Conservation (phyloP, 1,140 invertebrate genomes). For the Acromyrmex echinatior region DNA sequence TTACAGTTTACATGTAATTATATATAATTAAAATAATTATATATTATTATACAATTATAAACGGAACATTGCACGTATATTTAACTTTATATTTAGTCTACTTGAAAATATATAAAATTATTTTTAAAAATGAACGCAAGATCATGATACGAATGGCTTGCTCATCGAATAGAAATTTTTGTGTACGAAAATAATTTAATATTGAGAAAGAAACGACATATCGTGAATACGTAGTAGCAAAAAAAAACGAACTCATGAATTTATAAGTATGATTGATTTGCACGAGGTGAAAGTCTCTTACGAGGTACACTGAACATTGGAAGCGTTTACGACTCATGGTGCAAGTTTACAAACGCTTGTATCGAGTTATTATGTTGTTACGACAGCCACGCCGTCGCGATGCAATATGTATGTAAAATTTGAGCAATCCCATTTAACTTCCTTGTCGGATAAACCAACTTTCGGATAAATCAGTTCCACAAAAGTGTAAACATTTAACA, state of each 20-base stretch:
- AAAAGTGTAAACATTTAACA: background rate
- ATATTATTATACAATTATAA: background rate
- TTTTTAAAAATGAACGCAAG: background rate
- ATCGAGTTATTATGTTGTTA: constrained; percentile 35
- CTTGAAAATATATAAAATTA: background rate
- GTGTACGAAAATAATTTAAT: constrained; percentile 8
- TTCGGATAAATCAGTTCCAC: constrained; percentile 5
- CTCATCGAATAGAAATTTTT: background rate
- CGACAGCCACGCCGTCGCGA: background rate
- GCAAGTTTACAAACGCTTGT: constrained; percentile 40
- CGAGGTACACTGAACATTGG: constrained; percentile 1
- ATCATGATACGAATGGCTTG: background rate
- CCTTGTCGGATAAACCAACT: background rate
- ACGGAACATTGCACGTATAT: background rate
- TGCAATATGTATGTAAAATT: constrained; percentile 46
- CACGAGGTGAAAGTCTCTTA: constrained; percentile 66
- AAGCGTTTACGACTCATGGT: constrained; percentile 48
- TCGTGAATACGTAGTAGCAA: constrained; percentile 9
- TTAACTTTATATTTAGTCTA: background rate
- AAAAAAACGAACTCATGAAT: constrained; percentile 19
- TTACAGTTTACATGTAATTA: background rate
- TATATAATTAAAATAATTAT: background rate
- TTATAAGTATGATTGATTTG: constrained; percentile 16
- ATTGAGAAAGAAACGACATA: background rate
- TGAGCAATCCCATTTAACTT: constrained; percentile 27